A percentile compares a stretch with the other conserved stretches of the same genome.
These are phyloP conservation scores for Zosterops lateralis DNA, from an alignment of 2,113 vertebrate genomes.

Conservation along the genomic window DNA sequence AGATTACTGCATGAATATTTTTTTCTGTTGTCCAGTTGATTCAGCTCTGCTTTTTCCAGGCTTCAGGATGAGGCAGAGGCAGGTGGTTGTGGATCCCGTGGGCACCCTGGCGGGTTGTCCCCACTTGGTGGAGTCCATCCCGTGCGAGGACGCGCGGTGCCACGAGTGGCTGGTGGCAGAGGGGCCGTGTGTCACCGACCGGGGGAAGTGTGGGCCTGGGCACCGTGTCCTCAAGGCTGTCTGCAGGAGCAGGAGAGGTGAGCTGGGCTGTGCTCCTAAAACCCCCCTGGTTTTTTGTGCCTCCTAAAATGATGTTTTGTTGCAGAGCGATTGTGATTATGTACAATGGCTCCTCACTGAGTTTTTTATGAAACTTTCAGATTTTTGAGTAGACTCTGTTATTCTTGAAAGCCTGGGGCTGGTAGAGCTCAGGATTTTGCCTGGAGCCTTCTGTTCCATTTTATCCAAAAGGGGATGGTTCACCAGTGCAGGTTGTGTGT, in stretches of 20 bases:
- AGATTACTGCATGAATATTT: not conserved
- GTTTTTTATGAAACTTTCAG: not conserved
- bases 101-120: slow-evolving; percentile 74
- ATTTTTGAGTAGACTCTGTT: not conserved
- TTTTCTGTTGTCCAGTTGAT: not conserved
- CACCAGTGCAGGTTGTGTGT: not conserved
- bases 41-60: slow-evolving; percentile 68
- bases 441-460: not conserved
- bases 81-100: slow-evolving; percentile 74
- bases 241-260: slow-evolving; percentile 84
- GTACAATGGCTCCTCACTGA: not conserved
- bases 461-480: not conserved
- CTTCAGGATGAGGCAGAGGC: slow-evolving; percentile 83
- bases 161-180: slow-evolving; percentile 78
- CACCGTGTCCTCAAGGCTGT: slow-evolving; percentile 71
- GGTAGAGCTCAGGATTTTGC: not conserved
- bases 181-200: slow-evolving; percentile 74
- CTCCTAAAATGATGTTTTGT: not conserved
- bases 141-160: slow-evolving; percentile 87
- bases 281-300: rapidly evolving
- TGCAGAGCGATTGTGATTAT: not conserved
- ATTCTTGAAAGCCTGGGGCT: not conserved
- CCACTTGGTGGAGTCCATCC: slow-evolving; percentile 85
- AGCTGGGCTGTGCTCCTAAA: not conserved
- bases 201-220: slow-evolving; percentile 84